Conservation (phyloP, 2,888 invertebrate species). For the Stenchaetothrips biformis region DNA sequence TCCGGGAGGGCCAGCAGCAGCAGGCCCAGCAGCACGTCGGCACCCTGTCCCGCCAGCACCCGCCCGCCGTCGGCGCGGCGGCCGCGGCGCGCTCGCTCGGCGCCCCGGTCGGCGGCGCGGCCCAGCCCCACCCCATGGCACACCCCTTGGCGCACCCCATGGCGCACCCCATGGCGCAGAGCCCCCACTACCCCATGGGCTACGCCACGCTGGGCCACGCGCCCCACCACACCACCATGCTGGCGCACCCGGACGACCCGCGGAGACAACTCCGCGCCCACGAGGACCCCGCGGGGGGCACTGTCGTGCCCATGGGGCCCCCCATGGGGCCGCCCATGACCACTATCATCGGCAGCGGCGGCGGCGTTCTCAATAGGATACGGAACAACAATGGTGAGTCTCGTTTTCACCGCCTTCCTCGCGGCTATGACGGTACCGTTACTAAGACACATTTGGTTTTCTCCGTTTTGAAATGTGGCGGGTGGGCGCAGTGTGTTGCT, state of each 20-base stretch:
- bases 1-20: slow-evolving; percentile 21
- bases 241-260: not conserved
- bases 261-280: not conserved
- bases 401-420: too few relatives aligned
- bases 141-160: not conserved
- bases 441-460: not conserved
- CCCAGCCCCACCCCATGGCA: not conserved
- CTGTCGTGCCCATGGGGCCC: not conserved
- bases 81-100: slow-evolving; percentile 7
- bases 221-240: not conserved
- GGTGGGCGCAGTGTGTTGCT: too few relatives aligned
- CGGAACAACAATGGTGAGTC: slow-evolving; percentile 18
- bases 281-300: slow-evolving; percentile 1
- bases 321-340: not conserved
- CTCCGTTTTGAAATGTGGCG: not conserved
- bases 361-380: slow-evolving; percentile 15
- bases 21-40: not conserved
- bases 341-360: slow-evolving; percentile 17
- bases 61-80: not conserved
- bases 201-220: not conserved
- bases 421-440: too few relatives aligned
- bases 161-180: not conserved
- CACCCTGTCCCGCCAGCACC: not conserved
- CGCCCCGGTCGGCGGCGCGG: not conserved
- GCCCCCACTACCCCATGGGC: not conserved